Evolutionary conservation across 2,888 invertebrate genomes (phyloP), one percentile per base, ranked within the genome.

Genomic region (Lochmaea crataegi): DNA sequence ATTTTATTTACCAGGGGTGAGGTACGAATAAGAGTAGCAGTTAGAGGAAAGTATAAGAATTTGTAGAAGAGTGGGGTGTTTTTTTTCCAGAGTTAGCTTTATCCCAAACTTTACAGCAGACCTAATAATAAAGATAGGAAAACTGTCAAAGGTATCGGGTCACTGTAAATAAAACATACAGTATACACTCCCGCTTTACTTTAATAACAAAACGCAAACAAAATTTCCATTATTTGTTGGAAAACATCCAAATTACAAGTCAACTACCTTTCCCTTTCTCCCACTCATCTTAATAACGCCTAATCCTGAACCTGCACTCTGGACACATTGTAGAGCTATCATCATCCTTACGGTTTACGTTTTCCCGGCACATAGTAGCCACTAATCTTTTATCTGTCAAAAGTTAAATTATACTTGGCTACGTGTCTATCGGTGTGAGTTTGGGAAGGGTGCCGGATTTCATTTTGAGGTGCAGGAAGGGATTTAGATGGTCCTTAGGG

Each of bases 381-480:
- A 53, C 64, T 72, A 72, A 72, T 72, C 72, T 72, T 61, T 68
- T 72, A 70, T 45, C 68, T 68, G 72, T 69, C 72, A 72, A 72
- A 72, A 72, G 72, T 72, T 72, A 72, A 72, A 72, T 66, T 72
- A 72, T 72, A 72, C 64, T 41, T 10, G 38, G 63, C 45, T 72
- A 72, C 68, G 65, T 65, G 71, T 45, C 42, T 57, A 57, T 63
- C 57, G 53, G 18, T 2, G 32, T 32, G 63, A 14, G 48, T 61
- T 45, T 22, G 2, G 16, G 22, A 69, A 51, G 88, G 88, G 2
- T 57, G 57, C 18, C 10, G 67, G 22, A 67, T 32, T 58, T 67
- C 41, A 41, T 56, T 58, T 18, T 12, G 11, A 18, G 22, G 41
- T 2, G 22, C 57, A 41, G 66, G 11, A 26, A 16, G 42, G 58